Evolutionary conservation across 1,140 invertebrate genomes (phyloP), one percentile per base, ranked within the genome.

Genomic region (Meloidogyne hapla): DNA sequence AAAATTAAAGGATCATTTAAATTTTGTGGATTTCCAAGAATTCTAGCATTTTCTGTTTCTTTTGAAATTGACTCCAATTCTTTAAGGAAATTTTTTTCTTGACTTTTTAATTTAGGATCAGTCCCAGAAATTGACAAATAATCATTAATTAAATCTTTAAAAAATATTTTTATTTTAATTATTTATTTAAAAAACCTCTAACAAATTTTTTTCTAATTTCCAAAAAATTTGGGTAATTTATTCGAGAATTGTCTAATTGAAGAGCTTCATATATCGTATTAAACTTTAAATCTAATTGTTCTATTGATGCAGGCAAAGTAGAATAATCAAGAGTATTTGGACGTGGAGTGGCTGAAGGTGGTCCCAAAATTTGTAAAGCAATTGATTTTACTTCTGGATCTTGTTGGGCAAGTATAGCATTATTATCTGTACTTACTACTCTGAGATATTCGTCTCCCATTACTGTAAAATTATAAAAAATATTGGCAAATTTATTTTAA

Each of bases 61-160:
- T 56, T 56, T n/a, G 18, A n/a, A 56, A 56, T 56, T 56, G n/a
- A 56, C n/a, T 56, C 48, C n/a, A 56, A 56, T 56, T 56, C 48
- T 56, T 56, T 56, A 56, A 56, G 18, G 6, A 56, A 56, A 8
- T 2, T 56, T 56, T 56, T 56, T n/a, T 56, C 12, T 13, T 56
- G 12, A 56, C 8, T 42, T 13, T 56, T 56, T 56, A 56, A 56
- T 56, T 56, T 56, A n/a, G 48, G 48, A n/a, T 56, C 48, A 56
- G 2, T 56, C 6, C 18, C 12, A 56, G 48, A 15, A 56, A 56
- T n/a, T 56, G n/a, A 15, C n/a, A 56, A 56, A 56, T 56, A 56
- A 56, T 56, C 48, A 56, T 56, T 56, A 56, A 56, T 56, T 56
- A 56, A 56, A 56, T 56, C 48, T 56, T n/a, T 4, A n/a, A 8